phyloP scores from a whole-genome alignment of 2,113 vertebrate genomes.

The Ptilonorhynchus violaceus region DNA sequence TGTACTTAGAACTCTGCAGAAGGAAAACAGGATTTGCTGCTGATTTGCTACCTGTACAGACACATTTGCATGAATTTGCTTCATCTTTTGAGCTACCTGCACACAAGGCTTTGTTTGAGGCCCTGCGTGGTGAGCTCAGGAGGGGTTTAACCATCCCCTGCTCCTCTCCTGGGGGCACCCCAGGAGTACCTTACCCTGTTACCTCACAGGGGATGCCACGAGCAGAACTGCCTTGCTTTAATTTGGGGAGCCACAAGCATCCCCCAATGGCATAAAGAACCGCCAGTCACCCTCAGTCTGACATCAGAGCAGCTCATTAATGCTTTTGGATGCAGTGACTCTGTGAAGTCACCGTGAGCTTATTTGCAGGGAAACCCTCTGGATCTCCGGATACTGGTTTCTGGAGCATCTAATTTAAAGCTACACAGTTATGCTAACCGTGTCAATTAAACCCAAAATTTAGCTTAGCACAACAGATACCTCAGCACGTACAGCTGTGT shows the following conservation, averaged over 20 bases:
- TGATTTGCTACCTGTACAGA: background rate
- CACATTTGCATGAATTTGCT: background rate
- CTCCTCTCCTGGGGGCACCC: background rate
- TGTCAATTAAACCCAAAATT: background rate
- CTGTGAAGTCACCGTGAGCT: background rate
- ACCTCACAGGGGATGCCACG: background rate
- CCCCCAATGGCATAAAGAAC: rapidly evolving
- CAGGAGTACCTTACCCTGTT: background rate
- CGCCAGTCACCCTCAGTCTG: background rate
- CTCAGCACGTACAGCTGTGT: background rate
- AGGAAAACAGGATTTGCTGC: background rate
- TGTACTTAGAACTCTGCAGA: background rate
- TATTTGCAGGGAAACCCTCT: background rate
- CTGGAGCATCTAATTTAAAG: background rate
- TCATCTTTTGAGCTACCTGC: background rate
- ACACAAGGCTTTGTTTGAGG: background rate
- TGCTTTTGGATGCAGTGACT: background rate
- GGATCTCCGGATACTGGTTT: background rate
- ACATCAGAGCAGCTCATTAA: background rate
- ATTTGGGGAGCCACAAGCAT: background rate
- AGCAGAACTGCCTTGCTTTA: background rate
- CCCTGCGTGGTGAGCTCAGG: background rate
- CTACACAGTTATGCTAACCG: background rate
- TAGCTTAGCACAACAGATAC: background rate
- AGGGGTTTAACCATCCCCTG: background rate